Evolutionary conservation across 2,888 invertebrate species (phyloP), one percentile per base, ranked within the genome.

Genomic region (Epinotia bilunana): DNA sequence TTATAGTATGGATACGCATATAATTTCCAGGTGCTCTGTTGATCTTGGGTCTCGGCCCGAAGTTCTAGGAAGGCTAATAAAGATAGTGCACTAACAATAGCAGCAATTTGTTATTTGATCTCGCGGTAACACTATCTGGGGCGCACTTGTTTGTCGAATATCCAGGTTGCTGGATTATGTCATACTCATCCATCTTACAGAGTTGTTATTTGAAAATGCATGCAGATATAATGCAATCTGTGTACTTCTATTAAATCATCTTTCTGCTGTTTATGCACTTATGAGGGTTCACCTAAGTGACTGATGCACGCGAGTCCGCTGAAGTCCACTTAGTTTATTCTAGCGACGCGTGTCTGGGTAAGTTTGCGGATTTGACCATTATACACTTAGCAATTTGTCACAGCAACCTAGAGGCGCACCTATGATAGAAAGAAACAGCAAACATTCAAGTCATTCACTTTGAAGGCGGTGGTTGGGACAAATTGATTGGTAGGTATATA

Each of bases 41-140:
- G 63, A 53, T 62, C 53, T 72, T 63, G 55, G n/a, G 11, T 57
- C 55, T 72, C 62, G 55, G 62, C 33, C 49, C 49, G 57, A 57
- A 28, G 73, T 39, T 69, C 69, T 63, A 69, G 62, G 55, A 63
- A 62, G 69, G 43, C 61, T 57, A 69, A 63, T 74, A 74, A 74
- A 74, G 73, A 74, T 74, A 74, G 55, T 43, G 39, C 23, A 16
- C 43, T 68, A 69, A 68, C 73, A 74, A 74, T 69, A 74, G 39
- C 7, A 23, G 33, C 68, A 63, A 69, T 63, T 57, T 62, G 57
- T 3, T 73, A 68, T 73, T 74, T 74, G 62, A 57, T 69, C 33
- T 72, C n/a, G 63, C 72, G 20, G 16, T 58, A 16, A 5, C 16
- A 58, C 20, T 43, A 57, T 72, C 72, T 65, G 43, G 28, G 58